Base-by-base conservation (phyloP, 1,140 invertebrate species). In the Drosophila auraria region DNA sequence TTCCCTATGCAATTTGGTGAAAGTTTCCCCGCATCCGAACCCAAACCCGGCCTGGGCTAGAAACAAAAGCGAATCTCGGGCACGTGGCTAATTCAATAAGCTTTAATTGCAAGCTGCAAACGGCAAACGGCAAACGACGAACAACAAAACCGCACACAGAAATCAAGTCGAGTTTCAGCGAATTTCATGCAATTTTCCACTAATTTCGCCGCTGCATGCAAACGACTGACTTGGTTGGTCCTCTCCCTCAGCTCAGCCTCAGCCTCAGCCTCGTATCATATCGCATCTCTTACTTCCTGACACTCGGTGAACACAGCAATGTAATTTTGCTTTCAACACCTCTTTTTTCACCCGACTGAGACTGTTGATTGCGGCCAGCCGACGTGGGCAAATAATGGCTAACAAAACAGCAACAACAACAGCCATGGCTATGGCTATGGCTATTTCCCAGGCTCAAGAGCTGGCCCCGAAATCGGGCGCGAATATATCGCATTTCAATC, bases 401-500 rank as follows among this genome's bases (percentile, higher is more conserved):
- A 40, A 25, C 83, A 82, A 82, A 87, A 66, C 60, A 78, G 79
- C 82, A 59, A 64, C 60, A 69, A 58, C 60, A 40, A 40, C 20
- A 42, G 59, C 72, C 69, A 83, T 78, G 69, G 73, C 83, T 1
- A 15, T 9, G 4, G 49, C 30, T 5, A 54, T 15, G 53, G 14
- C 54, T 33, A 57, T 84, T 87, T 87, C 86, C 84, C 84, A 87
- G 84, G 84, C 84, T 87, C 56, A 36, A 14, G 54, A 63, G 53
- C 53, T 82, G 78, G 83, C 69, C 80, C 84, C 86, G 45, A 90
- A 90, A 90, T 90, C 87, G 86, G 86, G 87, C 86, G 86, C 86
- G 87, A 90, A 90, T 90, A 90, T 90, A 90, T 90, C 86, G 86
- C 86, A 90, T 90, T 90, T 90, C 86, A 90, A 90, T 90, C 86